Percentiles rank a stretch among this genome's conserved stretches.
Conservation (phyloP, 2,797 vertebrate species). For the Urocyon cinereoargenteus region DNA sequence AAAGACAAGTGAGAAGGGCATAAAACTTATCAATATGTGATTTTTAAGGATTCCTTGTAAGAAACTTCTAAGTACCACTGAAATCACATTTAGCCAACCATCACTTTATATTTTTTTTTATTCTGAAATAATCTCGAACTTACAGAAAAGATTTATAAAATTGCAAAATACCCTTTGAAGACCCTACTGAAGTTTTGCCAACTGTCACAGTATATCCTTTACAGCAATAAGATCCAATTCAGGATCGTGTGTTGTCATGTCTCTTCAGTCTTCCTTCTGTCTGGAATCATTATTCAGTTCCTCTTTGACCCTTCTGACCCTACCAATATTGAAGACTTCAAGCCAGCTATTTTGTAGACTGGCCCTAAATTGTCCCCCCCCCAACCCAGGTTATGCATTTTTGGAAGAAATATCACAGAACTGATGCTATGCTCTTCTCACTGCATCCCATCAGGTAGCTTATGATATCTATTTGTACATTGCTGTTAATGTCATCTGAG, state of each 20-base stretch:
- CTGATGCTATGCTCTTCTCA: not conserved
- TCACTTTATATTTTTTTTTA: not conserved
- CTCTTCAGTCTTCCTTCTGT: not conserved
- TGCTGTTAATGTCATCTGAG: not conserved
- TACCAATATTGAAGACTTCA: not conserved
- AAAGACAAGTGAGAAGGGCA: not conserved
- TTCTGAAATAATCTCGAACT: not conserved
- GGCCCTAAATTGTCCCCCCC: not conserved
- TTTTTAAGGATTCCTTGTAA: not conserved
- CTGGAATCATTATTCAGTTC: not conserved
- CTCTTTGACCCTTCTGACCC: not conserved
- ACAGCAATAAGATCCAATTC: not conserved
- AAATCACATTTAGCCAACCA: not conserved
- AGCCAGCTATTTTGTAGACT: conserved; percentile 14
- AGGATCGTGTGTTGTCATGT: not conserved
- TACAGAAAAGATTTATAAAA: not conserved
- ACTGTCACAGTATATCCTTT: not conserved
- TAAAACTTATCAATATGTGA: conserved; percentile 14
- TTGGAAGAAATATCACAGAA: too few relatives aligned
- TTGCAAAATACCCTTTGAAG: not conserved
- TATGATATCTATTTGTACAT: not conserved
- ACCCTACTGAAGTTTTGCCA: not conserved
- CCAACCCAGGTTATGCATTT: not conserved
- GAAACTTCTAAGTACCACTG: not conserved
- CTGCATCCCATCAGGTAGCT: not conserved